Evolutionary conservation across 2,888 invertebrate genomes (phyloP), one percentile per base, ranked within the genome.

Genomic region (Brachynemurus nebulosus): DNA sequence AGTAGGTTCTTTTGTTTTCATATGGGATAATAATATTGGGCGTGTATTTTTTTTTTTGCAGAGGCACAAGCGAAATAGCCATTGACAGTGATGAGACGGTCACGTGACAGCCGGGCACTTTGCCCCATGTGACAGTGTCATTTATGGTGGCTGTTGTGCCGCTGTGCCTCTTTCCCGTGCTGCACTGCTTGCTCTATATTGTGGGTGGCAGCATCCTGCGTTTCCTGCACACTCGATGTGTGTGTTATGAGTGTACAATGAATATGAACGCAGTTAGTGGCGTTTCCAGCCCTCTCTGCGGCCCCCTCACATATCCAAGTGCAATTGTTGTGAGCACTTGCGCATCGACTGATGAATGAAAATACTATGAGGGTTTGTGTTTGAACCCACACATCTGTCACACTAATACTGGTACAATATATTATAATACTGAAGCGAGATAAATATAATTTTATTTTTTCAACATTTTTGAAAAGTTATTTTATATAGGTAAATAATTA

Each of bases 61-160:
- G 64, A 64, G 64, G 64, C 64, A 63, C 64, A 60, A 63, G 63
- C 63, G 60, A 55, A 59, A 59, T 60, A 59, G 60, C 56, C 56
- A 50, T 49, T 50, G 50, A 52, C 50, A 57, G 42, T 42, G 40
- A 33, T 38, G 36, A 41, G 45, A 49, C 45, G 48, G 52, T 42
- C 50, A 51, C 42, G 16, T 34, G 21, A 34, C 21, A 40, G 45
- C 48, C 46, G 49, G 53, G 43, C 51, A 50, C 35, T 42, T 25
- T 20, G 33, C 44, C 33, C 38, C 18, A 30, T 37, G 33, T 23
- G 33, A 35, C 36, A 37, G 43, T 44, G 38, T 44, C 44, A 44
- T 44, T 37, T 18, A 30, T 37, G 37, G 44, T 44, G 37, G 30
- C 30, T 44, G 38, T 44, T 38, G 27, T 44, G 44, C 44, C 44